Base-by-base conservation (phyloP, 2,888 invertebrate species). In the Sarcophaga variegata region DNA sequence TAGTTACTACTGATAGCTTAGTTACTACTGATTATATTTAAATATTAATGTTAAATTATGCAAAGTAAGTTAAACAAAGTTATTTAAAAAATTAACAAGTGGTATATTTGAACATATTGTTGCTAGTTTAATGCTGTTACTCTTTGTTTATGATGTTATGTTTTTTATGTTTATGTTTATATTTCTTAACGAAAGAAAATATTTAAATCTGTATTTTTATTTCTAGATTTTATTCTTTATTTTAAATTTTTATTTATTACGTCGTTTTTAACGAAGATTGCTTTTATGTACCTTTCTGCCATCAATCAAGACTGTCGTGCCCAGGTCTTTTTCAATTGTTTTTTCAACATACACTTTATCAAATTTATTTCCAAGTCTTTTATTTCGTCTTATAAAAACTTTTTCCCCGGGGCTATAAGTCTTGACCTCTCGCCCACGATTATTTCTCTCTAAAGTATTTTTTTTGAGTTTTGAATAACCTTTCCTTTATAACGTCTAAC, bases 391-490 rank as follows among this genome's bases (percentile, higher is more conserved):
- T 49, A 84, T 14, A 67, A 70, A 79, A 47, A 84, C 84, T 63
- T 79, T 84, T 71, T 80, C 80, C 59, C 84, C 81, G 14, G 37
- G 49, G n/a, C 22, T 81, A 66, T 81, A 85, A 76, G 62, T 81
- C 72, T 71, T 84, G 25, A 27, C 45, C 45, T 27, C 59, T 72
- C 60, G 63, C 25, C 77, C 67, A 49, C 71, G n/a, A 81, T 81
- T 85, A 12, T 20, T 78, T 77, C 74, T 79, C 3, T 49, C 17
- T 60, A 70, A 49, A 63, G 78, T 72, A 12, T n/a, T 77, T 67
- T 59, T 78, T 66, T n/a, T 81, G 74, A 67, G 45, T 49, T 74
- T 70, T 62, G 72, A 45, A 37, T 54, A 66, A 45, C 20, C 59
- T 72, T 64, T 70, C 64, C 63, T 37, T 83, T 76, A 80, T 45